phyloP scores from a whole-genome alignment of 1,140 invertebrate species.

The Microplitis mediator region DNA sequence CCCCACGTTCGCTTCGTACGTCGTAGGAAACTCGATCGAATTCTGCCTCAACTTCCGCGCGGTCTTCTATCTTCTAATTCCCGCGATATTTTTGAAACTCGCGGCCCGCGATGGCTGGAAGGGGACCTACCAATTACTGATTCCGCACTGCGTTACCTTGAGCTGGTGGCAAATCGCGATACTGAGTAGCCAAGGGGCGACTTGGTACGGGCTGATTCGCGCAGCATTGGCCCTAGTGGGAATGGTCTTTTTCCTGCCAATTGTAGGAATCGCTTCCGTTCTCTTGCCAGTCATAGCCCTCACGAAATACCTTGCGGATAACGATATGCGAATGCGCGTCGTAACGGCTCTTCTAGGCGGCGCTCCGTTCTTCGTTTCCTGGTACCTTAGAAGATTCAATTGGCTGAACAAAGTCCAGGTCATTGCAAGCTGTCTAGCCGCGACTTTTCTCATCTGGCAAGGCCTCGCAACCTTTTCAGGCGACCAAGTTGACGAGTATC shows the following conservation, averaged over 20 bases:
- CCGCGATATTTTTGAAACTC: conserved; percentile 74
- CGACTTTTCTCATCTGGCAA: conserved; percentile 58
- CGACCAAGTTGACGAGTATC: conserved; percentile 37
- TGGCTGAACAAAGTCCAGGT: conserved; percentile 70
- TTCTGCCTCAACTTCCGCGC: conserved; percentile 83
- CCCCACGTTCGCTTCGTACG: conserved; percentile 80
- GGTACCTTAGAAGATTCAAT: conserved; percentile 68
- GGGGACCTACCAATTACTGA: conserved; percentile 76
- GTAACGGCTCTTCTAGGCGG: conserved; percentile 65
- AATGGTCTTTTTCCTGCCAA: conserved; percentile 75
- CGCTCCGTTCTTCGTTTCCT: conserved; percentile 67
- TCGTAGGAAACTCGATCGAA: conserved; percentile 81
- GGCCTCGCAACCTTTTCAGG: conserved; percentile 27
- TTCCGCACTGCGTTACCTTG: conserved; percentile 84
- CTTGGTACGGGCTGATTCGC: conserved; percentile 78
- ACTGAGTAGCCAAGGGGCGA: conserved; percentile 78
- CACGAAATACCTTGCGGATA: conserved; percentile 72
- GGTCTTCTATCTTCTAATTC: conserved; percentile 78
- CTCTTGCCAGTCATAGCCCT: conserved; percentile 75
- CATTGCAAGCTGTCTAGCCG: conserved; percentile 51
- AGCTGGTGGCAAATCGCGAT: conserved; percentile 87
- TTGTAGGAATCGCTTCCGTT: conserved; percentile 76
- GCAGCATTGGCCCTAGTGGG: conserved; percentile 78
- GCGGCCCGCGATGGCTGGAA: conserved; percentile 76
- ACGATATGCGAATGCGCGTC: conserved; percentile 68